Evolutionary conservation across 2,888 invertebrate genomes (phyloP).

Genomic region (Meghimatium bilineatum): DNA sequence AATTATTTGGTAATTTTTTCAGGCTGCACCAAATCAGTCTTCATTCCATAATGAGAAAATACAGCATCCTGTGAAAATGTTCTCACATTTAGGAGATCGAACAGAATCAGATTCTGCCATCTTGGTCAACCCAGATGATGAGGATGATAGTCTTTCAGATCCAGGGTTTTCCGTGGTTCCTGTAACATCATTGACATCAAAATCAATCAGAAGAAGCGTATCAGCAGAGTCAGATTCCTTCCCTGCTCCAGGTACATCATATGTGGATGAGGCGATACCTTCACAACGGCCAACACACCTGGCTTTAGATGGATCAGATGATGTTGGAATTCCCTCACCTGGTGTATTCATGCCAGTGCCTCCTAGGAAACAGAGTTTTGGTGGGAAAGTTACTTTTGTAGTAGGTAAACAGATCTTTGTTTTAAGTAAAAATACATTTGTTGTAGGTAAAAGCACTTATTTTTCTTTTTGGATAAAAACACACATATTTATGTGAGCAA

Average conservation of each 20-base stretch:
- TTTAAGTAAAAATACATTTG: neutral
- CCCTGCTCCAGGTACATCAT: neutral
- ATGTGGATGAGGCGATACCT: constrained; percentile 26
- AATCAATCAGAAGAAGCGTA: constrained; percentile 1
- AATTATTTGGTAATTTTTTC: neutral
- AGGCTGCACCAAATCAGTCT: neutral
- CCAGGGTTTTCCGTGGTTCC: constrained; percentile 20
- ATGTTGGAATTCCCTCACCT: constrained; percentile 29
- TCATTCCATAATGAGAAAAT: no score
- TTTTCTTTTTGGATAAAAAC: no score
- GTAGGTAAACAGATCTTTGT: constrained; percentile 17
- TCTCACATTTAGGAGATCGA: neutral
- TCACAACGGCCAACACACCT: constrained; percentile 29
- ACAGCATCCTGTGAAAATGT: neutral
- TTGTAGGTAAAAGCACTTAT: no score
- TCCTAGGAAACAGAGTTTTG: constrained; percentile 35
- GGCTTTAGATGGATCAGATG: constrained; percentile 3
- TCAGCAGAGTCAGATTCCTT: neutral
- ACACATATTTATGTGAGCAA: no score
- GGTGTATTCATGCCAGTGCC: neutral
- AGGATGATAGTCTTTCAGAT: constrained; percentile 47
- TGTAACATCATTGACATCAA: neutral
- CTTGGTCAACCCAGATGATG: constrained; percentile 1
- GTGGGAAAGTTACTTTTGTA: constrained; percentile 45
- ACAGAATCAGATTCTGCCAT: neutral